Evolutionary conservation across 2,888 invertebrate species (phyloP), one percentile per base, ranked within the genome.

Genomic region (Boloria euphrosyne): DNA sequence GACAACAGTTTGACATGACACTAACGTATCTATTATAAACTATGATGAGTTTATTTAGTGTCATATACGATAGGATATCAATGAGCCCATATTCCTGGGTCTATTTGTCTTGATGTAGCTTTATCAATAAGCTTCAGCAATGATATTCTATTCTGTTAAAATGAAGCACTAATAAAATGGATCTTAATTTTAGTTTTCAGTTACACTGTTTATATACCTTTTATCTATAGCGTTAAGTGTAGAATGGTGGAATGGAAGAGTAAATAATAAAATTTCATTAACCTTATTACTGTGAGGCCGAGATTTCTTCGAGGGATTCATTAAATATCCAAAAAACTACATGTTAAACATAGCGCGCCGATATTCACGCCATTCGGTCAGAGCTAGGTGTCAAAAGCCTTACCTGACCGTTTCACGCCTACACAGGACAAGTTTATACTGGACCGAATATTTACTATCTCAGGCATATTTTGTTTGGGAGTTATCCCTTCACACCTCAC

Each of bases 381-480:
- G 78, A 78, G 84, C 80, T 88, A 91, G 91, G 92, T 92, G 91
- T 90, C 90, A 91, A 92, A 92, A 92, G 91, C 85, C 86, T 90
- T 92, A 91, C 91, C 91, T 90, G 91, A 81, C 84, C 83, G 72
- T 75, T 76, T 76, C 77, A 85, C 90, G 84, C 89, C 90, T 85
- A 90, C 90, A 80, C 88, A 72, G 75, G 73, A 75, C 76, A 76
- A 75, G 77, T 76, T 77, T 79, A 78, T 80, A 78, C 75, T 78
- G 77, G 74, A 72, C 73, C 81, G 79, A 79, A 78, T 87, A 80
- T 89, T 87, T 82, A 84, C 86, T 77, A 86, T 86, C 83, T 84
- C 81, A 83, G 83, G 82, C 82, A 78, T 80, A 84, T 82, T 79
- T 72, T 90, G 84, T 83, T 84, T 81, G 80, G 86, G 90, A 86